A percentile compares a stretch with the other conserved stretches of the same genome.
Evolutionary conservation across 1,140 invertebrate genomes (phyloP).

Genomic region (Chelonus insularis): DNA sequence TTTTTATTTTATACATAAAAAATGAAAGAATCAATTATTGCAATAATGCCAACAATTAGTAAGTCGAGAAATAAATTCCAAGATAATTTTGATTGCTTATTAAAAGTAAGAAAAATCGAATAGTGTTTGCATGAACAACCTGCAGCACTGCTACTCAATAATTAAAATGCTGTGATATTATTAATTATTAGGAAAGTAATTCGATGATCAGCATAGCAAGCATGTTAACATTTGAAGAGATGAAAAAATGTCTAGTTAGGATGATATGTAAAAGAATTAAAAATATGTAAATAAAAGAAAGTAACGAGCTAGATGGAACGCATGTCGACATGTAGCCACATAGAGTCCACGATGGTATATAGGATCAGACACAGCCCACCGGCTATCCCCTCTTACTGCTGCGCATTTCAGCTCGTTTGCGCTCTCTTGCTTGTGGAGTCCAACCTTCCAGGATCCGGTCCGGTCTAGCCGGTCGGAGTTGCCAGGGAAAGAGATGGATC

Average conservation of each 20-base stretch:
- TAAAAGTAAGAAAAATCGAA: too few relatives aligned
- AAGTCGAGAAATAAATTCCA: too few relatives aligned
- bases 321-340: constrained; percentile 11
- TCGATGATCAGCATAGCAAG: not conserved
- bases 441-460: constrained; percentile 31
- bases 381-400: constrained; percentile 17
- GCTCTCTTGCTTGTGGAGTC: constrained; percentile 14
- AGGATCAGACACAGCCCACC: constrained; percentile 27
- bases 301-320: constrained; percentile 4
- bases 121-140: too few relatives aligned
- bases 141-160: too few relatives aligned
- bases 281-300: constrained; percentile 1
- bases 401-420: constrained; percentile 1
- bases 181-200: not conserved
- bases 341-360: constrained; percentile 11
- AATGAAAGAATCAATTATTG: too few relatives aligned
- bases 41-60: too few relatives aligned
- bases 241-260: not conserved
- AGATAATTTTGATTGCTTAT: not conserved
- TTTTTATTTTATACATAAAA: too few relatives aligned
- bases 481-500: constrained; percentile 56
- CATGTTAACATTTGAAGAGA: not conserved
- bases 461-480: constrained; percentile 35
- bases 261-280: not conserved
- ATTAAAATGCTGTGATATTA: too few relatives aligned